phyloP scores from a whole-genome alignment of 2,113 vertebrate species.

The Hippocampus guttulatus region DNA sequence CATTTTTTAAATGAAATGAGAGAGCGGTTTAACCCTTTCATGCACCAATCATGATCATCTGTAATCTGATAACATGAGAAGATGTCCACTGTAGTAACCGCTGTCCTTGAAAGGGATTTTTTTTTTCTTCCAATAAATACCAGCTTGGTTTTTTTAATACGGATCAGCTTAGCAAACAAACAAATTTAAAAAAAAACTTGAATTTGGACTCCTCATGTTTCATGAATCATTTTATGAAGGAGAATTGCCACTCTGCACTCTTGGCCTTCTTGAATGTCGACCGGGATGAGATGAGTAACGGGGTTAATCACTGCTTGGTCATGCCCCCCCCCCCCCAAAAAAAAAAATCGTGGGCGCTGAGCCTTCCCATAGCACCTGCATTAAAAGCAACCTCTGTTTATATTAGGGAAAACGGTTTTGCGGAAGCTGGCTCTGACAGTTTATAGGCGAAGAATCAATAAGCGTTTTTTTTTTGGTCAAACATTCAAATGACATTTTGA shows the following conservation, averaged over 20 bases:
- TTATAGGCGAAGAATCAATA: slow-evolving; percentile 1
- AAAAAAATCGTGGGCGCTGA: slow-evolving; percentile 33
- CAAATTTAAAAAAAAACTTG: too few relatives aligned
- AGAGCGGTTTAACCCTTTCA: too few relatives aligned
- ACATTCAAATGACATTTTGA: neutral
- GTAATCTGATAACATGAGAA: too few relatives aligned
- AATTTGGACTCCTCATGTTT: neutral
- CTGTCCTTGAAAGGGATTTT: too few relatives aligned
- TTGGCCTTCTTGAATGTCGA: slow-evolving; percentile 34
- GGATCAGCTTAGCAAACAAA: too few relatives aligned
- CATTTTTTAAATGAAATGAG: neutral
- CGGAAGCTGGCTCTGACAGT: slow-evolving; percentile 28
- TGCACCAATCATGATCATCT: too few relatives aligned
- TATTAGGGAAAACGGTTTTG: slow-evolving; percentile 53
- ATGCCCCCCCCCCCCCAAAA: slow-evolving; percentile 24
- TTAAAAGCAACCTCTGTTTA: slow-evolving; percentile 60
- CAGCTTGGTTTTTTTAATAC: too few relatives aligned
- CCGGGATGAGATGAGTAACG: slow-evolving; percentile 28
- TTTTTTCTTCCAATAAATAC: too few relatives aligned
- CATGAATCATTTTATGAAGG: slow-evolving; percentile 30
- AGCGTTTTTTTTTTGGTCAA: neutral
- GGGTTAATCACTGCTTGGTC: slow-evolving; percentile 48
- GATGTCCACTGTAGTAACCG: too few relatives aligned
- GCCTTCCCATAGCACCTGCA: slow-evolving; percentile 30
- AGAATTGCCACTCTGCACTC: slow-evolving; percentile 42